Percentiles rank a stretch among this genome's conserved stretches.
Evolutionary conservation across 2,797 vertebrate genomes (phyloP).

Genomic region (Xerus rutilus): DNA sequence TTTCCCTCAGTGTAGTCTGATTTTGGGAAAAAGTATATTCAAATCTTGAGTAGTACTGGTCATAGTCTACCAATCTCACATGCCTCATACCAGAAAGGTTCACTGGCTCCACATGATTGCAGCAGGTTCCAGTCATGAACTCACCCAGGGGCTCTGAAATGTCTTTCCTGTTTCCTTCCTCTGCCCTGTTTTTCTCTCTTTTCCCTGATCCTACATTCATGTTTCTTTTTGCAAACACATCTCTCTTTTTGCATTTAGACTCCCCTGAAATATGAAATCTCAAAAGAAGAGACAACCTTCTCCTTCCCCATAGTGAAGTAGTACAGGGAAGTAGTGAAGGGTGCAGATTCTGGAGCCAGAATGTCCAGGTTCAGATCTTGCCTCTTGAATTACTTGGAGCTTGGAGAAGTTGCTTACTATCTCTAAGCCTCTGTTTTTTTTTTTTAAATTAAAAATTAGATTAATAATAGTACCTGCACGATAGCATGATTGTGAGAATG

Average conservation of each 20-base stretch:
- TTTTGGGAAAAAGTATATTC: background rate
- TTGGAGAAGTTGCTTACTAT: background rate
- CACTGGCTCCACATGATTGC: background rate
- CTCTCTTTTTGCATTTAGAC: background rate
- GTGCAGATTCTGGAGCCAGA: background rate
- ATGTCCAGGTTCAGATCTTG: background rate
- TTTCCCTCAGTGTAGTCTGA: background rate
- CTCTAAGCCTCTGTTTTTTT: background rate
- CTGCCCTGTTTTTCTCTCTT: background rate
- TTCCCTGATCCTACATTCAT: background rate
- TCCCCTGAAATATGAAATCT: background rate
- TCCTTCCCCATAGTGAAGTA: background rate
- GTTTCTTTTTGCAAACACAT: background rate
- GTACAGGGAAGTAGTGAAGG: background rate
- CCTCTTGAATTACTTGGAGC: background rate
- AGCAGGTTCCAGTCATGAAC: background rate
- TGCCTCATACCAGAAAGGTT: background rate
- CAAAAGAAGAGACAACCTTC: background rate
- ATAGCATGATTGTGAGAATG: background rate
- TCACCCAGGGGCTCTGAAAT: background rate
- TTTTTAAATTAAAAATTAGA: background rate
- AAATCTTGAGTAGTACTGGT: background rate
- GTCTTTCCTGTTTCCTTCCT: background rate
- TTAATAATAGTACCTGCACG: background rate
- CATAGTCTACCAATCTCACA: background rate